These are phyloP conservation scores for Urechis unicinctus DNA, from an alignment of 2,888 invertebrate species.

Conservation along the genomic window DNA sequence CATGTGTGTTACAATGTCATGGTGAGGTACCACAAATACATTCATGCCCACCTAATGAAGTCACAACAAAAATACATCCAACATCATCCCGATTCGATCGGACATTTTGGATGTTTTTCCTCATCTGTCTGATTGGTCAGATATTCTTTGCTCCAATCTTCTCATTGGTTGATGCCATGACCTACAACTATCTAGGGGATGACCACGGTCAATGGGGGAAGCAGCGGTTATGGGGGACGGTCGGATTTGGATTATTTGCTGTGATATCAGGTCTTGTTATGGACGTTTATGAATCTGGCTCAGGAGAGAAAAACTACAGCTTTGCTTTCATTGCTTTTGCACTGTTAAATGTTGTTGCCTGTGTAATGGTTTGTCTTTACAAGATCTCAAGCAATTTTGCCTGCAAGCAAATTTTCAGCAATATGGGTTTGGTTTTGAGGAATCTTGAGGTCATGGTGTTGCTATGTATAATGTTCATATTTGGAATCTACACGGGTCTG, in stretches of 20 bases:
- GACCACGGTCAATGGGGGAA: conserved; percentile 71
- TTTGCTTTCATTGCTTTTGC: conserved; percentile 48
- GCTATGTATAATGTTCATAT: conserved; percentile 71
- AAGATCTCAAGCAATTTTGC: conserved; percentile 24
- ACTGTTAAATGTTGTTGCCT: conserved; percentile 65
- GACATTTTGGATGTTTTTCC: conserved; percentile 74
- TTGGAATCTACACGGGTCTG: conserved; percentile 84
- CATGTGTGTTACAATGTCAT: too few species aligned
- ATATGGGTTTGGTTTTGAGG: conserved; percentile 68
- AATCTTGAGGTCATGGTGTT: conserved; percentile 75
- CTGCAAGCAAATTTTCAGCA: conserved; percentile 58
- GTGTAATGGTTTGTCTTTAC: conserved; percentile 59
- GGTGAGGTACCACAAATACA: too few species aligned
- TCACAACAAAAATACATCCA: too few species aligned
- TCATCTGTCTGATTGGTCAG: conserved; percentile 71
- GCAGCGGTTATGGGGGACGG: conserved; percentile 80
- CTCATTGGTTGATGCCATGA: conserved; percentile 82
- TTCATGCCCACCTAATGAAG: neutral
- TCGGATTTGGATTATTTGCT: conserved; percentile 66
- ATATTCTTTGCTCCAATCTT: conserved; percentile 78
- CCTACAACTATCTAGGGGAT: conserved; percentile 76
- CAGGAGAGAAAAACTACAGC: conserved; percentile 21
- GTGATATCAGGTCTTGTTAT: conserved; percentile 38
- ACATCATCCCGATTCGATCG: conserved; percentile 4
- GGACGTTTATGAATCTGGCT: conserved; percentile 19